Evolutionary conservation across 2,888 invertebrate genomes (phyloP).

Genomic region (Aquatica leii): DNA sequence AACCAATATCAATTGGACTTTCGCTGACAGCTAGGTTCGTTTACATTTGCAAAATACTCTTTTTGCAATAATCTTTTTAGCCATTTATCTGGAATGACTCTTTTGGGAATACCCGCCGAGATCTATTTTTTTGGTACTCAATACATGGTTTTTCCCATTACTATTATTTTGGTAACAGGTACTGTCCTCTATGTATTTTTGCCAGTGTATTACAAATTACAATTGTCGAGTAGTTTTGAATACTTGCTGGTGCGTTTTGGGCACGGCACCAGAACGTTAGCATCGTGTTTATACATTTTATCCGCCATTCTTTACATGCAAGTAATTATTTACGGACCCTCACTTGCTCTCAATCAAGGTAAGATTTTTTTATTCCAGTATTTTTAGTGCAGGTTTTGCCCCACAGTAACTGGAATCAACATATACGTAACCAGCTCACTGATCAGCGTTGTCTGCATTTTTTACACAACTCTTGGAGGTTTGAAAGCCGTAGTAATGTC

Average conservation of each 20-base stretch:
- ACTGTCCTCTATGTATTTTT: constrained; percentile 59
- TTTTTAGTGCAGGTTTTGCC: too few relatives aligned
- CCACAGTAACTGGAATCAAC: constrained; percentile 56
- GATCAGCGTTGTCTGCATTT: constrained; percentile 75
- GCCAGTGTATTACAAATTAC: constrained; percentile 72
- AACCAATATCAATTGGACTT: constrained; percentile 73
- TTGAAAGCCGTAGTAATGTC: constrained; percentile 74
- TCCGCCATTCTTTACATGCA: constrained; percentile 67
- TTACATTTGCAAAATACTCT: too few relatives aligned
- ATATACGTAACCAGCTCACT: constrained; percentile 72
- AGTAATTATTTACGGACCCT: constrained; percentile 71
- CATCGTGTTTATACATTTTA: constrained; percentile 63
- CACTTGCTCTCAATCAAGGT: constrained; percentile 72
- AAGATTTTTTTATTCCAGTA: constrained; percentile 19
- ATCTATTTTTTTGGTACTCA: constrained; percentile 74
- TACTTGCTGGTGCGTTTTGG: constrained; percentile 70
- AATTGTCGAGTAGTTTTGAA: constrained; percentile 71
- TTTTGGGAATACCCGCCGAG: constrained; percentile 75
- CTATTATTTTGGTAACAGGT: constrained; percentile 54
- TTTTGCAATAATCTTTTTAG: too few relatives aligned
- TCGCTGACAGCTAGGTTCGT: constrained; percentile 73
- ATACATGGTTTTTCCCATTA: constrained; percentile 61
- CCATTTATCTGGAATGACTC: constrained; percentile 74
- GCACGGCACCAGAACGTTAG: constrained; percentile 64
- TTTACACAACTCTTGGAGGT: constrained; percentile 78